Percentiles rank a stretch among this genome's conserved stretches.
phyloP scores from a whole-genome alignment of 2,888 invertebrate species.

The Parasteatoda lunata region DNA sequence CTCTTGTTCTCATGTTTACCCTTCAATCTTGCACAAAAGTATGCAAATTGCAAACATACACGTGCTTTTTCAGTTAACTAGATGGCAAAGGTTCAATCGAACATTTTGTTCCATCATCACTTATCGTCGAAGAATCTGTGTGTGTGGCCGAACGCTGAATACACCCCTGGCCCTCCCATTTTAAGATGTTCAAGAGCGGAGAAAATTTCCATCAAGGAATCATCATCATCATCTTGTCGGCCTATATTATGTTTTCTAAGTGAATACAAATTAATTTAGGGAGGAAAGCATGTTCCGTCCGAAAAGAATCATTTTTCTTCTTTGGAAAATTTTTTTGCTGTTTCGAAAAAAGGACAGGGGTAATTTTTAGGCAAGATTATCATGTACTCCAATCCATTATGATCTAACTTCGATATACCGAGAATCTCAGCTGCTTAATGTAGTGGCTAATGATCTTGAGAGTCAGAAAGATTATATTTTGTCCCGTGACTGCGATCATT shows the following conservation, averaged over 20 bases:
- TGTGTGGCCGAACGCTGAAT: slow-evolving; percentile 63
- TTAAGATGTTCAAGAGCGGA: not conserved
- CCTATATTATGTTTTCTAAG: slow-evolving; percentile 66
- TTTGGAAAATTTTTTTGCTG: slow-evolving; percentile 32
- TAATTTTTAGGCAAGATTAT: slow-evolving; percentile 66
- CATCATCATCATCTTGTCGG: slow-evolving; percentile 59
- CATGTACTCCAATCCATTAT: slow-evolving; percentile 65
- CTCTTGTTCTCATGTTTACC: no score
- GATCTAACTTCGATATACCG: slow-evolving; percentile 60
- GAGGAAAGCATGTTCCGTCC: slow-evolving; percentile 28
- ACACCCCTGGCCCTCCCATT: slow-evolving; percentile 60
- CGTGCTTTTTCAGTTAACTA: not conserved
- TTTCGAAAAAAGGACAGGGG: slow-evolving; percentile 20
- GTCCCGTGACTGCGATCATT: slow-evolving; percentile 66
- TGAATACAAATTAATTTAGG: slow-evolving; percentile 68
- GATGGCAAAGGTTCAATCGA: not conserved
- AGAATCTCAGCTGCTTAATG: slow-evolving; percentile 65
- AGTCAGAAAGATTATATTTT: slow-evolving; percentile 44
- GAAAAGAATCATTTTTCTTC: slow-evolving; percentile 58
- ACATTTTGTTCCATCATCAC: slow-evolving; percentile 44
- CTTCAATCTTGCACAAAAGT: not conserved
- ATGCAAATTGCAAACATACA: not conserved
- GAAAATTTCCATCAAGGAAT: slow-evolving; percentile 62
- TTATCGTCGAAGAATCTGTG: slow-evolving; percentile 40
- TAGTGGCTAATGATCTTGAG: slow-evolving; percentile 56